Percentiles rank a stretch among this genome's conserved stretches.
Evolutionary conservation across 2,797 vertebrate genomes (phyloP).

Genomic region (Rhinella marina): DNA sequence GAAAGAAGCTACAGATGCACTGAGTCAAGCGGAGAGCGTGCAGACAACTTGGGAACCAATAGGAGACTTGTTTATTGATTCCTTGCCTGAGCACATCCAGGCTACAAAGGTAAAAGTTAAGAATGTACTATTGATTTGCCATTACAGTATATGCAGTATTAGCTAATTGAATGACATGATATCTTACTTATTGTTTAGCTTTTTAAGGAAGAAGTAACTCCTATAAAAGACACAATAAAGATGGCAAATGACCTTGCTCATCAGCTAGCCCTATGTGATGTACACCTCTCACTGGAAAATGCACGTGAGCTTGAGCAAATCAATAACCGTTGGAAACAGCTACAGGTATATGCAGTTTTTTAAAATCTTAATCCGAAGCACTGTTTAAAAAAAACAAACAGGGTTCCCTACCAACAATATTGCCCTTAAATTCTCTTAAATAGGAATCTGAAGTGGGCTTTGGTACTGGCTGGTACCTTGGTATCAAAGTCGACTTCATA

Average conservation of each 20-base stretch:
- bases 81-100: constrained; percentile 95
- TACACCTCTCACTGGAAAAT: constrained; percentile 96
- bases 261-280: constrained; percentile 94
- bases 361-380: too few species aligned
- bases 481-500: too few species aligned
- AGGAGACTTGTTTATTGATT: constrained; percentile 96
- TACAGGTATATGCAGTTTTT: constrained; percentile 82
- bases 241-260: constrained; percentile 93
- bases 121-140: neutral
- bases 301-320: constrained; percentile 91
- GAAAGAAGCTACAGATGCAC: constrained; percentile 85
- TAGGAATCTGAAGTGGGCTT: too few species aligned
- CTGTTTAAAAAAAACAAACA: too few species aligned
- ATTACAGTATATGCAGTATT: neutral
- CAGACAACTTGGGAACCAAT: constrained; percentile 94
- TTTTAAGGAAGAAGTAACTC: constrained; percentile 92
- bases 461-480: too few species aligned
- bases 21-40: constrained; percentile 91
- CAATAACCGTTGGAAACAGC: constrained; percentile 92
- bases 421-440: too few species aligned
- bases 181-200: constrained; percentile 73
- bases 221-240: constrained; percentile 94
- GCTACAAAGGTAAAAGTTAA: constrained; percentile 85
- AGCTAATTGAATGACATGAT: neutral
- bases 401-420: too few species aligned